Evolutionary conservation across 1,140 invertebrate species (phyloP), one percentile per base, ranked within the genome.

Genomic region (Euglossa dilemma): DNA sequence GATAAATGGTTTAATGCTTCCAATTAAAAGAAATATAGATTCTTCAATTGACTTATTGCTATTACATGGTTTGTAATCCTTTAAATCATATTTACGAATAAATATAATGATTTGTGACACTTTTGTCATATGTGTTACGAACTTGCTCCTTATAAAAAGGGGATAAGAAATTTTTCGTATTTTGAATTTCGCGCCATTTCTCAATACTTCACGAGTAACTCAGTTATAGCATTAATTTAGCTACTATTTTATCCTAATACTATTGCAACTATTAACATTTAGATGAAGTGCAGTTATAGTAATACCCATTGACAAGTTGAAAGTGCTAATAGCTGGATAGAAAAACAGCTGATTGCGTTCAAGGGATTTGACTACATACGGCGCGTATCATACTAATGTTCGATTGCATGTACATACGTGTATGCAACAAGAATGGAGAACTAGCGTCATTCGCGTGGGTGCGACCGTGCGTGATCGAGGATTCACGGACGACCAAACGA

Each of bases 1-100:
- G 87, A 87, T 87, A 85, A 80, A 77, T 88, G 87, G 67, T 89
- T 89, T 88, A 67, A 89, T 86, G 87, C 87, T 89, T 89, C 87
- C 87, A 88, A 77, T 89, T 86, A 84, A 74, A 88, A 71, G 67
- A 85, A 83, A 79, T 83, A 87, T 89, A 88, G 80, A 80, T 50
- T 85, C 71, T 80, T 83, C 61, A 71, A 73, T 83, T 85, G 74
- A 87, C 57, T 86, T 86, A 84, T 75, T 80, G 70, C 84, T 78
- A 75, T 28, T 36, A 36, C 63, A 84, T 89, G 64, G 64, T 89
- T 89, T 89, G 87, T 89, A 88, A 89, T 86, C 77, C 80, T 86
- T 64, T 83, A 86, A 86, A 86, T 89, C 52, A 69, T 86, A 85
- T 89, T 66, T 87, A 87, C 63, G 70, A 88, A 88, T 84, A 83